A percentile compares a stretch with the other conserved stretches of the same genome.
Conservation (phyloP, 2,888 invertebrate genomes). For the Pteria penguin region DNA sequence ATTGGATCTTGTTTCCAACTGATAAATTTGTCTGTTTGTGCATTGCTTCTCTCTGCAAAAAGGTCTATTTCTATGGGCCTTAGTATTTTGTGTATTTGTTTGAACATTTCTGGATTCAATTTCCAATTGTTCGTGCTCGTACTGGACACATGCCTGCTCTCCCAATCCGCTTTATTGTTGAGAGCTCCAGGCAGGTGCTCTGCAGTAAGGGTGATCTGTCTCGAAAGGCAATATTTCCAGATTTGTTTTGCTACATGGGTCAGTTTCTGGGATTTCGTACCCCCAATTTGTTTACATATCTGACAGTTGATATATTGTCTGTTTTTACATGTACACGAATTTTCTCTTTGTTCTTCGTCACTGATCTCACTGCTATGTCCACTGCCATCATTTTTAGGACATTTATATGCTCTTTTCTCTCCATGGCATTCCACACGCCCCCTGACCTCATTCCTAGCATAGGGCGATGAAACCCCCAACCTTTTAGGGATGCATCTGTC, state of each 20-base stretch:
- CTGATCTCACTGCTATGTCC: too few relatives aligned
- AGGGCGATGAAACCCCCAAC: too few relatives aligned
- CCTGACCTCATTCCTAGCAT: too few relatives aligned
- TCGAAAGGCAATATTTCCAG: neutral
- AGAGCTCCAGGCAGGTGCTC: neutral
- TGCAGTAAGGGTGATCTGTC: neutral
- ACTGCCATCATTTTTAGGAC: too few relatives aligned
- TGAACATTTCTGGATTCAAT: neutral
- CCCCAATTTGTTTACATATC: neutral
- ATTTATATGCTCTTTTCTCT: too few relatives aligned
- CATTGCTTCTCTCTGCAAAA: neutral
- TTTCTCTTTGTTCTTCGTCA: slow-evolving; percentile 8
- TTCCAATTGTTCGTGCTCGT: neutral
- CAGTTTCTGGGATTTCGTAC: neutral
- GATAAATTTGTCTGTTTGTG: neutral
- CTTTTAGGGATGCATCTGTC: too few relatives aligned
- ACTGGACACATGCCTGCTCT: neutral
- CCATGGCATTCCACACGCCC: too few relatives aligned
- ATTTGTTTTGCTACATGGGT: neutral
- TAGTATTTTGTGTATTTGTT: neutral
- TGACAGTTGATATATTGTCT: too few relatives aligned
- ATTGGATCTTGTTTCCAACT: neutral
- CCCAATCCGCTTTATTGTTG: neutral
- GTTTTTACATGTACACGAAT: too few relatives aligned
- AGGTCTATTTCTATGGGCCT: neutral